Evolutionary conservation across 2,113 vertebrate species (phyloP).

Genomic region (Coregonus clupeaformis): DNA sequence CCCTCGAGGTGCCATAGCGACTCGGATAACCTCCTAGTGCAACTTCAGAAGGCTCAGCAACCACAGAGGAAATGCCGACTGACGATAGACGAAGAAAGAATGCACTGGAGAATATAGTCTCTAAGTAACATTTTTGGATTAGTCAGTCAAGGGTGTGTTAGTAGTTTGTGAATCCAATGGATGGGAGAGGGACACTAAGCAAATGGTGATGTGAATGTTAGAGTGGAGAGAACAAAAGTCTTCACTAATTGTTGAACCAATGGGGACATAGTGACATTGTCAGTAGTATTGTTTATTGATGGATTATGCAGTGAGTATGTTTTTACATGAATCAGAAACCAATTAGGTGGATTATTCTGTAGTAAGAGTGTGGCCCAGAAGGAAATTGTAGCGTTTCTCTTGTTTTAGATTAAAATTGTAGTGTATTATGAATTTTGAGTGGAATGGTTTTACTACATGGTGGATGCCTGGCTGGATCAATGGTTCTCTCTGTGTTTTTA

Average conservation of each 20-base stretch:
- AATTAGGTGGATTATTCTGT: constrained; percentile 14
- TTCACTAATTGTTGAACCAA: too few species aligned
- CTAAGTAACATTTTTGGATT: too few species aligned
- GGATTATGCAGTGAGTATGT: background rate
- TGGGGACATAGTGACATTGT: too few species aligned
- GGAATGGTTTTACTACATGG: constrained; percentile 19
- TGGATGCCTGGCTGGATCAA: constrained; percentile 10
- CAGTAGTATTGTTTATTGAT: too few species aligned
- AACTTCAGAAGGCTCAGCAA: background rate
- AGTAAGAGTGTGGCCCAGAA: constrained; percentile 12
- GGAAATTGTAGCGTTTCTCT: constrained; percentile 7
- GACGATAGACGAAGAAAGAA: too few species aligned
- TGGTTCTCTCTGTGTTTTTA: background rate
- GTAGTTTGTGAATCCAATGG: too few species aligned
- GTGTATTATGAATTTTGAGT: constrained; percentile 26
- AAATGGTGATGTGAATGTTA: too few species aligned
- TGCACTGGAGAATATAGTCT: too few species aligned
- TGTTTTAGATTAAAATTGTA: background rate
- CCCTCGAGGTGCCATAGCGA: constrained; percentile 70
- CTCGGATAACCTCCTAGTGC: constrained; percentile 13
- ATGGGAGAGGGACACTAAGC: too few species aligned
- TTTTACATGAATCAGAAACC: constrained; percentile 15
- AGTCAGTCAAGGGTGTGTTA: too few species aligned
- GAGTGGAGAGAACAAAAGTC: too few species aligned
- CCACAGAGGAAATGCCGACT: too few species aligned